Percentiles rank a stretch among this genome's conserved stretches.
Evolutionary conservation across 2,888 invertebrate species (phyloP).

Genomic region (Cryptophagus acutangulus): DNA sequence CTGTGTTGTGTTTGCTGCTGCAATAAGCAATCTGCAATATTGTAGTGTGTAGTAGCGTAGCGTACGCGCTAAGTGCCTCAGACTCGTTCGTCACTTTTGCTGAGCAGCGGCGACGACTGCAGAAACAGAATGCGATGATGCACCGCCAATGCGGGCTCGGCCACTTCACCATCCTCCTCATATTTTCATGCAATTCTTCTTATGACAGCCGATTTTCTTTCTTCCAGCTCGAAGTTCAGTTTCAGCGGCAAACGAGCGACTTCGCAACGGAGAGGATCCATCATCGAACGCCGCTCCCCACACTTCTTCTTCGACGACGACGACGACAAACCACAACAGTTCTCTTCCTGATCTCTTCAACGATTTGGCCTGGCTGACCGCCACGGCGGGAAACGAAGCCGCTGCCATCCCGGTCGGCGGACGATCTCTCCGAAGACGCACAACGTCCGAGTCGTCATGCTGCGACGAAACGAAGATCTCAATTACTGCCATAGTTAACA

Average conservation of each 20-base stretch:
- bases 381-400: conserved; percentile 21
- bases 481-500: conserved; percentile 28
- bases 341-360: conserved; percentile 25
- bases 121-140: no score
- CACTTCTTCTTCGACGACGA: conserved; percentile 16
- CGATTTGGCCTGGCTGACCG: conserved; percentile 28
- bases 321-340: no score
- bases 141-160: conserved; percentile 7
- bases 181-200: conserved; percentile 5
- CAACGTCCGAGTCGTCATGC: conserved; percentile 33
- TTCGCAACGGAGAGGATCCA: conserved; percentile 15
- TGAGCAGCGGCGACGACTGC: no score
- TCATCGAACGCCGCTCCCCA: no score
- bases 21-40: no score
- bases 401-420: conserved; percentile 19
- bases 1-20: conserved; percentile 31
- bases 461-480: conserved; percentile 36
- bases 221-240: conserved; percentile 25
- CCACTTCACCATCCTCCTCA: no score
- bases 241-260: conserved; percentile 17
- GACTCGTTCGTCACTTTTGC: conserved; percentile 27
- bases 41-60: conserved; percentile 27
- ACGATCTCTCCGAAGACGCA: conserved; percentile 27
- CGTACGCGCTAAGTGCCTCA: conserved; percentile 28
- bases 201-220: conserved; percentile 2